These are phyloP conservation scores for Scalopus aquaticus DNA, from an alignment of 2,113 vertebrate species.

Conservation along the genomic window DNA sequence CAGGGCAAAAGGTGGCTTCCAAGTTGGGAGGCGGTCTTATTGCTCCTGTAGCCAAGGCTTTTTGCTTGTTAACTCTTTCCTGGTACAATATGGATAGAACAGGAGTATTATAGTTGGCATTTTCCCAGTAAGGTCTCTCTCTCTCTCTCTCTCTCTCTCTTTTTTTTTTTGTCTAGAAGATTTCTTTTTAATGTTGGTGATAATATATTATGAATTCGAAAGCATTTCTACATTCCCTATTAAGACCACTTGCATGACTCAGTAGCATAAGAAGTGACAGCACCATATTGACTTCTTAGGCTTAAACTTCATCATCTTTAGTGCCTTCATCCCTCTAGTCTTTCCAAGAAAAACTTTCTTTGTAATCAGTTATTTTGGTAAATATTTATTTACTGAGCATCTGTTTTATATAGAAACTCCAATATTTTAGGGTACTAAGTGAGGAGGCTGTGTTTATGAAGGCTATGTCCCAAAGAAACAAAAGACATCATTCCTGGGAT, in stretches of 20 bases:
- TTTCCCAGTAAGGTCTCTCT: background rate
- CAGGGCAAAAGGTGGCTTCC: no score
- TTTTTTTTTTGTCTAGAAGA: background rate
- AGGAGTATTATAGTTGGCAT: background rate
- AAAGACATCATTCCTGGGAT: background rate
- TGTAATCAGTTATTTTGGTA: background rate
- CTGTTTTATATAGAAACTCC: background rate
- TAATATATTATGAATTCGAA: background rate
- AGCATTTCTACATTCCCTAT: background rate
- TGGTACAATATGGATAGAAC: background rate
- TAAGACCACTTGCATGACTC: background rate
- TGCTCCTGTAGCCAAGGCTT: no score
- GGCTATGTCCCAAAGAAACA: background rate
- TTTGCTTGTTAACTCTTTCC: no score
- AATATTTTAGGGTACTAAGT: background rate
- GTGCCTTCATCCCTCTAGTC: background rate
- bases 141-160: no score
- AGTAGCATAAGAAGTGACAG: background rate
- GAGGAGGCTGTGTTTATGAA: background rate
- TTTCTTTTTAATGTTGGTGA: background rate
- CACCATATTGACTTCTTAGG: background rate
- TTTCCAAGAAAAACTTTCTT: background rate
- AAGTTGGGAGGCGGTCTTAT: no score
- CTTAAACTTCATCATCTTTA: background rate
- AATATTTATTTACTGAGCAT: background rate